A percentile compares a stretch with the other conserved stretches of the same genome.
Evolutionary conservation across 2,888 invertebrate species (phyloP).

Genomic region (Parnassius smintheus): DNA sequence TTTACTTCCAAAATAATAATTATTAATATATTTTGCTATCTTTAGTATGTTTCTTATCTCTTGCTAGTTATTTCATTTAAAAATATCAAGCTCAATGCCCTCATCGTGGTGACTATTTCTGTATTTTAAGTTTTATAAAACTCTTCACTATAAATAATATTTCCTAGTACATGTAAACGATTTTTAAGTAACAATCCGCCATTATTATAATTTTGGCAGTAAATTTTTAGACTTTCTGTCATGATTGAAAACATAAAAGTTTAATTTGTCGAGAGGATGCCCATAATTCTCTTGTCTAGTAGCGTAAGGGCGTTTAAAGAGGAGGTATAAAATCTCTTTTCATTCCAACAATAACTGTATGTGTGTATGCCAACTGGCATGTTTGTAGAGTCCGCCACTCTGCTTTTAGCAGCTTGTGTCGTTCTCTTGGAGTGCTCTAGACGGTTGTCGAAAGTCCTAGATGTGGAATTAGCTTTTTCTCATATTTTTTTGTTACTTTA

Average conservation of each 20-base stretch:
- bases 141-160: no score
- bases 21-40: no score
- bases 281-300: constrained; percentile 1
- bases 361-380: constrained; percentile 9
- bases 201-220: no score
- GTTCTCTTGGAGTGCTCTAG: constrained; percentile 13
- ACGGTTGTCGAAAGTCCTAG: constrained; percentile 5
- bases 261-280: not conserved
- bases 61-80: no score
- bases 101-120: no score
- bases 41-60: no score
- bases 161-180: no score
- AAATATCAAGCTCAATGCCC: no score
- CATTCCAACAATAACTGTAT: constrained; percentile 4
- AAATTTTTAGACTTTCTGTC: not conserved
- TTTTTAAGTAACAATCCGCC: no score
- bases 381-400: constrained; percentile 12
- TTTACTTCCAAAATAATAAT: no score
- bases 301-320: not conserved
- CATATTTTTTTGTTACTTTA: not conserved
- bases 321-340: constrained; percentile 1
- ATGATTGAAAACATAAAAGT: not conserved
- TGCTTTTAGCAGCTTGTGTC: constrained; percentile 8
- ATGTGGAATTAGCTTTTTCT: constrained; percentile 1
- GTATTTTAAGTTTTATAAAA: no score